A percentile compares a stretch with the other conserved stretches of the same genome.
These are phyloP conservation scores for Galbula dea DNA, from an alignment of 2,113 vertebrate species.

Conservation along the genomic window DNA sequence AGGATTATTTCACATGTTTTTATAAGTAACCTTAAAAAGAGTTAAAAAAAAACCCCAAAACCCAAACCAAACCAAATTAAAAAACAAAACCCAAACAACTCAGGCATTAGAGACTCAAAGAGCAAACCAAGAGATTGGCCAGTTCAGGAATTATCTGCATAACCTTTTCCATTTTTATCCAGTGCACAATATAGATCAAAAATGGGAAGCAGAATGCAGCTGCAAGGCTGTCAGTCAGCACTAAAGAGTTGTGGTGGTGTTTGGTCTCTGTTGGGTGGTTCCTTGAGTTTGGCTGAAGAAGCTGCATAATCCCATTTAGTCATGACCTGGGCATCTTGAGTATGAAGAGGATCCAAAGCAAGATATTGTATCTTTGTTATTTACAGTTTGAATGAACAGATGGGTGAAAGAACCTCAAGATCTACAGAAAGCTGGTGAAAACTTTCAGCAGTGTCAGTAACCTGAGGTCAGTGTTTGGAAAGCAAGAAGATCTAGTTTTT, in stretches of 20 bases:
- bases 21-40: conserved; percentile 8
- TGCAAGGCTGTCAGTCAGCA: background rate
- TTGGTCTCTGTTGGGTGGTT: background rate
- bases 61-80: background rate
- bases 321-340: background rate
- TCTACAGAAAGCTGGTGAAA: background rate
- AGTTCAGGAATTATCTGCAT: background rate
- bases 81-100: background rate
- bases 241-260: background rate
- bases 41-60: background rate
- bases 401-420: background rate
- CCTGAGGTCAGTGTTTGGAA: background rate
- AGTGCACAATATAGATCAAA: background rate
- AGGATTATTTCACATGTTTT: conserved; percentile 14
- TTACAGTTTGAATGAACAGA: background rate
- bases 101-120: background rate
- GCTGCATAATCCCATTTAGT: background rate
- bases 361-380: background rate
- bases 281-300: background rate
- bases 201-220: background rate
- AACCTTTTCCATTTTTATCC: background rate
- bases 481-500: background rate
- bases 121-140: background rate
- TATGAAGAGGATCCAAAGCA: background rate
- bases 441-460: background rate